Conservation (phyloP, 2,888 invertebrate species). For the Lasioglossum vierecki region DNA sequence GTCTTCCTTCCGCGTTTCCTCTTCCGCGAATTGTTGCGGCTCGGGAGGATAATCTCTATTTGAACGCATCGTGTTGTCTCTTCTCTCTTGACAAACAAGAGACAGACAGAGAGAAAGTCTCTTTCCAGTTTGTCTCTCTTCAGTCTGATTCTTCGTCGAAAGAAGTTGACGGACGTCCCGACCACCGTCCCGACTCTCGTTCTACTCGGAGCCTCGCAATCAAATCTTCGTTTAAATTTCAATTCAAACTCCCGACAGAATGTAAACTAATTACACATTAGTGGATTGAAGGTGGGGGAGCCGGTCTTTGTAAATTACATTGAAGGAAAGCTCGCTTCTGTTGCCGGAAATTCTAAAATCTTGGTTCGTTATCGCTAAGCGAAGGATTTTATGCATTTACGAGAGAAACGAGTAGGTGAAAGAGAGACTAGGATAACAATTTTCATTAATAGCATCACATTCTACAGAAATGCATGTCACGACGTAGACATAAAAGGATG, state of each 20-base stretch:
- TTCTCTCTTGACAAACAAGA: neutral
- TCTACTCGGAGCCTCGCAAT: neutral
- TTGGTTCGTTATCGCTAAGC: too few species aligned
- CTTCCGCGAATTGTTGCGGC: neutral
- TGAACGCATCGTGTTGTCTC: neutral
- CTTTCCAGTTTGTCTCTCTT: neutral
- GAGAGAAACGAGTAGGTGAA: too few species aligned
- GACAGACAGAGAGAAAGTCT: neutral
- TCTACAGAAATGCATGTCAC: too few species aligned
- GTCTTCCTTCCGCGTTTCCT: neutral
- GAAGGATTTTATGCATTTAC: too few species aligned
- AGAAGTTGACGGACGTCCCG: neutral
- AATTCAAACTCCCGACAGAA: neutral
- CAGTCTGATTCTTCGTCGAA: neutral
- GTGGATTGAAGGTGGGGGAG: neutral
- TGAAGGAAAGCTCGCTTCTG: neutral
- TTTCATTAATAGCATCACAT: too few species aligned
- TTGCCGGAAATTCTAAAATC: too few species aligned
- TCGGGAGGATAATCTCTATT: neutral
- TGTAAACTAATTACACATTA: constrained; percentile 8
- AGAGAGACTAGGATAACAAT: too few species aligned
- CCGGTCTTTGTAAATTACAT: neutral
- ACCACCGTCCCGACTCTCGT: neutral
- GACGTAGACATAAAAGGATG: too few species aligned
- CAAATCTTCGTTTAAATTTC: constrained; percentile 6